These are phyloP conservation scores for Anolis carolinensis DNA, from an alignment of 2,113 vertebrate genomes.

Conservation along the genomic window DNA sequence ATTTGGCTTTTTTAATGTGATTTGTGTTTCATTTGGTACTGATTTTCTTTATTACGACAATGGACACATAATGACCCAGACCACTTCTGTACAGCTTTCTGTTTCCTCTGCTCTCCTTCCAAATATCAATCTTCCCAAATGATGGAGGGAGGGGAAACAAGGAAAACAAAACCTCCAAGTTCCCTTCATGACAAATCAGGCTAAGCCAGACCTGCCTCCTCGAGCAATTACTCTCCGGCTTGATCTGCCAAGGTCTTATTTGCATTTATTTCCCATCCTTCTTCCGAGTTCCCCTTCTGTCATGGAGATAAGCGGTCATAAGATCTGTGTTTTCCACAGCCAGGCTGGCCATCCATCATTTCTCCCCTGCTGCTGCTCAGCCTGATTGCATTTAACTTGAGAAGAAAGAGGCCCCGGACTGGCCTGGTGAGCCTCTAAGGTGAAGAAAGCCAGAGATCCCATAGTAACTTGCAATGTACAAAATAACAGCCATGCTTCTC, in stretches of 20 bases:
- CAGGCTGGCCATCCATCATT: constrained; percentile 67
- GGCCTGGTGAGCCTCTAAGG: constrained; percentile 64
- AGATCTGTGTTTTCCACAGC: constrained; percentile 70
- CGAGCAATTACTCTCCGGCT: constrained; percentile 61
- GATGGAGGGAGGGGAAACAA: constrained; percentile 33
- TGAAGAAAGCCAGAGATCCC: constrained; percentile 73
- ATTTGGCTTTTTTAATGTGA: not conserved
- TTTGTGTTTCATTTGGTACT: not conserved
- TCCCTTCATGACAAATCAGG: constrained; percentile 60
- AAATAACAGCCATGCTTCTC: constrained; percentile 57
- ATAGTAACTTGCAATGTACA: constrained; percentile 51
- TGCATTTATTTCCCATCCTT: constrained; percentile 62
- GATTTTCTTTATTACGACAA: not conserved
- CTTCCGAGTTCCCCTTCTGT: constrained; percentile 66
- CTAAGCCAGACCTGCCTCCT: constrained; percentile 38
- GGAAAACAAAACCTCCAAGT: not conserved
- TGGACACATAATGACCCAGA: too few relatives aligned
- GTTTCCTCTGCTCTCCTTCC: not conserved
- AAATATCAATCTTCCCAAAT: constrained; percentile 62
- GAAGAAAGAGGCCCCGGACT: constrained; percentile 61
- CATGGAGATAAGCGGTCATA: constrained; percentile 71
- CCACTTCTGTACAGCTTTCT: too few relatives aligned
- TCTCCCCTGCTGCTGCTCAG: constrained; percentile 68
- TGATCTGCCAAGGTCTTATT: constrained; percentile 54
- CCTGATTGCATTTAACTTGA: constrained; percentile 71